phyloP scores from a whole-genome alignment of 2,888 invertebrate species.

The Rhamnusium bicolor region DNA sequence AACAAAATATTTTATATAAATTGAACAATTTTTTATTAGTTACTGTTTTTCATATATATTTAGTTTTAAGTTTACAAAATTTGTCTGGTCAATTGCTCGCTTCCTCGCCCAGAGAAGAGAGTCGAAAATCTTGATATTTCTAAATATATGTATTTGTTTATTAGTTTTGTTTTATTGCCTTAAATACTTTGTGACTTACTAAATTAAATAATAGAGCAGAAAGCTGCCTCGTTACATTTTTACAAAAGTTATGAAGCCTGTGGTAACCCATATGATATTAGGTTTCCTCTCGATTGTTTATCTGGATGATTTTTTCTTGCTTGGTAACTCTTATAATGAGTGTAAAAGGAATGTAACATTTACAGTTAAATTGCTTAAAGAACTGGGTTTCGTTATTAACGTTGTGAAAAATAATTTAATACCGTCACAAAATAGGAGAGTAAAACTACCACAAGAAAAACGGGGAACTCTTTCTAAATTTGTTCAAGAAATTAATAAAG shows the following conservation, averaged over 20 bases:
- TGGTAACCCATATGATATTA: conserved; percentile 11
- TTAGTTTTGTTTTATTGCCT: too few relatives aligned
- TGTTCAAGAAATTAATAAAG: too few relatives aligned
- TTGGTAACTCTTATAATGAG: conserved; percentile 9
- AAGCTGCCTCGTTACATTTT: background rate
- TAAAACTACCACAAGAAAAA: conserved; percentile 21
- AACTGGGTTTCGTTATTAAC: conserved; percentile 34
- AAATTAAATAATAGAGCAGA: too few relatives aligned
- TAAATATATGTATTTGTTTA: too few relatives aligned
- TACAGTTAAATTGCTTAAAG: conserved; percentile 22
- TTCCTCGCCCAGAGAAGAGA: too few relatives aligned
- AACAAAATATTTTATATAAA: too few relatives aligned
- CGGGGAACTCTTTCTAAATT: background rate
- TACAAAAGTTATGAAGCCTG: conserved; percentile 1
- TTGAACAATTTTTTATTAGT: too few relatives aligned
- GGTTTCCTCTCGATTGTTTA: background rate
- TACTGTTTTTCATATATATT: too few relatives aligned
- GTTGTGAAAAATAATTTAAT: conserved; percentile 25
- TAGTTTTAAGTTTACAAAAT: too few relatives aligned
- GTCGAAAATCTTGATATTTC: too few relatives aligned
- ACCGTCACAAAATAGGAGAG: conserved; percentile 16
- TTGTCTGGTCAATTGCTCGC: too few relatives aligned
- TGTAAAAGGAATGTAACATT: conserved; percentile 13
- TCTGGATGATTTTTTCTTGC: conserved; percentile 2
- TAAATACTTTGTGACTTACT: too few relatives aligned